Evolutionary conservation across 2,888 invertebrate species (phyloP).

Genomic region (Nowickia ferox): DNA sequence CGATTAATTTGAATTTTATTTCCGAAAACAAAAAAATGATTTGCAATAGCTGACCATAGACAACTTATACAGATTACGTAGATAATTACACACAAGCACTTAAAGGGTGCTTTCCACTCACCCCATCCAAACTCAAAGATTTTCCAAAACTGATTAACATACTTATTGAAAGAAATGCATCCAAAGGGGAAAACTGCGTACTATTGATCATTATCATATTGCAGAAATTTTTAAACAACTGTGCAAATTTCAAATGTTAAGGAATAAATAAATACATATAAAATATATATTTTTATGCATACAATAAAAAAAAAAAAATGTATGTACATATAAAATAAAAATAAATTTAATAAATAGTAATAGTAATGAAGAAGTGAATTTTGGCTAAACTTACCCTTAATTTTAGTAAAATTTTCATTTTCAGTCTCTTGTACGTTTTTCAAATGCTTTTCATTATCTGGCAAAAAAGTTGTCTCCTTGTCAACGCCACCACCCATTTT

Average conservation of each 20-base stretch:
- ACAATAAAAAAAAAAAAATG: neutral
- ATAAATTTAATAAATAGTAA: neutral
- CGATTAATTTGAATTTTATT: conserved; percentile 1
- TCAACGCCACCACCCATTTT: conserved; percentile 57
- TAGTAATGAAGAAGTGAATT: neutral
- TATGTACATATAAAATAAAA: too few relatives aligned
- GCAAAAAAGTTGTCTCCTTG: conserved; percentile 40
- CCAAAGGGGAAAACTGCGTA: neutral
- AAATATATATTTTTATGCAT: conserved; percentile 29
- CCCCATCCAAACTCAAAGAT: conserved; percentile 41
- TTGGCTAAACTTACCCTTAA: conserved; percentile 62
- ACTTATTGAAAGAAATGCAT: neutral
- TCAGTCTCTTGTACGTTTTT: conserved; percentile 15
- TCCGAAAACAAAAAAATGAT: neutral
- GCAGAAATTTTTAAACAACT: conserved; percentile 55
- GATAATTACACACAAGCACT: conserved; percentile 25
- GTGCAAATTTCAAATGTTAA: conserved; percentile 56
- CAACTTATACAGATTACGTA: conserved; percentile 39
- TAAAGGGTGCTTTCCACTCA: conserved; percentile 19
- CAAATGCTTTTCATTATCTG: conserved; percentile 54
- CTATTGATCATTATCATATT: conserved; percentile 64
- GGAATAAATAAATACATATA: neutral
- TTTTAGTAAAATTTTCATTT: conserved; percentile 31
- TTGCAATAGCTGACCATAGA: neutral
- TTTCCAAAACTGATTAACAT: conserved; percentile 50